Percentiles rank a stretch among this genome's conserved stretches.
These are phyloP conservation scores for Pollenia angustigena DNA, from an alignment of 2,888 invertebrate species.

Conservation along the genomic window DNA sequence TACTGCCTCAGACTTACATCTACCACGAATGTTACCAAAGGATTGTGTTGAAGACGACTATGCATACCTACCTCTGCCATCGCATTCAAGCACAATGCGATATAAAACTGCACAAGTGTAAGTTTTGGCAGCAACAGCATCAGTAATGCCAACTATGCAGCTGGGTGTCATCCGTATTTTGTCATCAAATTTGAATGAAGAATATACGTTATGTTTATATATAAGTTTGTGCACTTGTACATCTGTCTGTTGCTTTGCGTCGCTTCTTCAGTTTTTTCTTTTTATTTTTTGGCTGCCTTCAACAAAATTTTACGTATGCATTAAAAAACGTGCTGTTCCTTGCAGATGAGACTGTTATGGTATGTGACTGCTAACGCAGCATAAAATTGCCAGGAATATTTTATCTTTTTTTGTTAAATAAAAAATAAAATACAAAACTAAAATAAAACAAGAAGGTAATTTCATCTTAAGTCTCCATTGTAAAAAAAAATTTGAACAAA, in stretches of 20 bases:
- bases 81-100: neutral
- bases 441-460: constrained; percentile 52
- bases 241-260: constrained; percentile 42
- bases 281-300: constrained; percentile 39
- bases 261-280: constrained; percentile 8
- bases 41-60: constrained; percentile 24
- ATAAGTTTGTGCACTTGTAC: constrained; percentile 20
- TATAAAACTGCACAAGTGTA: constrained; percentile 17
- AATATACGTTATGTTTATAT: constrained; percentile 17
- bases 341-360: constrained; percentile 68
- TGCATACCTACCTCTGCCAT: neutral
- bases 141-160: constrained; percentile 72
- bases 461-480: constrained; percentile 33
- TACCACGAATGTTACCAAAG: constrained; percentile 31
- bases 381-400: constrained; percentile 73
- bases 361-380: constrained; percentile 73
- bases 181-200: constrained; percentile 67
- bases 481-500: constrained; percentile 41
- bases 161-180: constrained; percentile 70
- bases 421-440: constrained; percentile 36
- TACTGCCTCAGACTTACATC: neutral
- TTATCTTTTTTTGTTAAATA: constrained; percentile 28
- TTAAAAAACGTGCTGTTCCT: constrained; percentile 64
- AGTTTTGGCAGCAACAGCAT: constrained; percentile 62
- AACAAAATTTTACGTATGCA: constrained; percentile 58